Evolutionary conservation across 2,113 vertebrate species (phyloP), one percentile per base, ranked within the genome.

Genomic region (Oreochromis aureus): DNA sequence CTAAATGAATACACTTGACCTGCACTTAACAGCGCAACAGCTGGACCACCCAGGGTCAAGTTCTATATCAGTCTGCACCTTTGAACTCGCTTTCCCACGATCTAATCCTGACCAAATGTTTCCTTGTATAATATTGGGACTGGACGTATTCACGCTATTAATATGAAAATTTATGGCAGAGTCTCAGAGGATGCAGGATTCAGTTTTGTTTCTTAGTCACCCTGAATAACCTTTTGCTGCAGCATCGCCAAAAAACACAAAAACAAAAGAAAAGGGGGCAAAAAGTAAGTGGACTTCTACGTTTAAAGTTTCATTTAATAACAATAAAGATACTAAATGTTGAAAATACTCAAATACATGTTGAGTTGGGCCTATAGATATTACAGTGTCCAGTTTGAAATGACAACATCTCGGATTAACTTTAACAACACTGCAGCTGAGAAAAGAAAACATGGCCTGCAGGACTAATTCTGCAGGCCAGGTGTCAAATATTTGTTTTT

Each of bases 221-320:
- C 71, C 6, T 51, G 0, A 51, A 8, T 32, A 78, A 51, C 44
- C 0, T 51, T 76, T 32, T 30, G 24, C 44, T 76, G 44, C 15
- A 76, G 69, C 24, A 27, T 76, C 24, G 19, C 71, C 24, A 19
- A 76, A 76, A 76, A 48, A 30, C 32, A 36, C 32, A 36, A 12
- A 18, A 24, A 69, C 0, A 13, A 63, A 39, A 36, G 6, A n/a
- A 69, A 41, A 15, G 0, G 36, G 7, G 22, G 8, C 7, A 46
- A 46, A 46, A 46, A 10, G 2, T 46, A 41, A 73, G 7, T 16
- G 22, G n/a, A 73, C 2, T 46, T 44, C 0, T 71, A 44, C 0
- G 39, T 1, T 46, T 71, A 71, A 44, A 41, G 36, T 41, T 71
- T 44, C 1, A 73, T 16, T 73, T 10, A 44, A 73, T 16, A 73